A percentile compares a stretch with the other conserved stretches of the same genome.
Evolutionary conservation across 2,888 invertebrate species (phyloP).

Genomic region (Caenorhabditis wallacei): DNA sequence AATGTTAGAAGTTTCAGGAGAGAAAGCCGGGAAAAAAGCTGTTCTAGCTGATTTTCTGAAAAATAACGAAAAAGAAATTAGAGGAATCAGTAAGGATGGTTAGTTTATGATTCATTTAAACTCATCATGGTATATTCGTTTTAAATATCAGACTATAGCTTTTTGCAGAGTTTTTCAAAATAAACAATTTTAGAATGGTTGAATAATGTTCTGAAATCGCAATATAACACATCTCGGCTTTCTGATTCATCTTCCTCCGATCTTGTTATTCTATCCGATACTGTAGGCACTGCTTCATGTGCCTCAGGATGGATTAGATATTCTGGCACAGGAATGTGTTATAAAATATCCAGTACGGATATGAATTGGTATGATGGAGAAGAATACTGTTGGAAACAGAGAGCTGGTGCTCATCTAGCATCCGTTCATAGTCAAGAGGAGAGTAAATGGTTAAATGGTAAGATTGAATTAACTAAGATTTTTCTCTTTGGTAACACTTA

Average conservation of each 20-base stretch:
- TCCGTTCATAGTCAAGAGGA: conserved; percentile 53
- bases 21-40: background rate
- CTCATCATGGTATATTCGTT: no score
- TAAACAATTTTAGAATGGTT: background rate
- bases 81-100: conserved; percentile 8
- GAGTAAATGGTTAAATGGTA: conserved; percentile 55
- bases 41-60: conserved; percentile 15
- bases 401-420: conserved; percentile 44
- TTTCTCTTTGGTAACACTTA: no score
- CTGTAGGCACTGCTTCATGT: conserved; percentile 22
- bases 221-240: background rate
- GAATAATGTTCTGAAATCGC: background rate
- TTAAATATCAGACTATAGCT: no score
- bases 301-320: conserved; percentile 50
- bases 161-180: background rate
- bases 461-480: background rate
- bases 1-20: background rate
- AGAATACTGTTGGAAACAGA: conserved; percentile 42
- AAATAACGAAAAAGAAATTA: background rate
- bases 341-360: conserved; percentile 21
- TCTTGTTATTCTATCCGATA: background rate
- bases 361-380: conserved; percentile 51
- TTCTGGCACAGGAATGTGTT: conserved; percentile 40
- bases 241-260: background rate
- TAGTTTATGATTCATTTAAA: background rate